phyloP scores from a whole-genome alignment of 2,113 vertebrate species.

The Nyctibius bracteatus region DNA sequence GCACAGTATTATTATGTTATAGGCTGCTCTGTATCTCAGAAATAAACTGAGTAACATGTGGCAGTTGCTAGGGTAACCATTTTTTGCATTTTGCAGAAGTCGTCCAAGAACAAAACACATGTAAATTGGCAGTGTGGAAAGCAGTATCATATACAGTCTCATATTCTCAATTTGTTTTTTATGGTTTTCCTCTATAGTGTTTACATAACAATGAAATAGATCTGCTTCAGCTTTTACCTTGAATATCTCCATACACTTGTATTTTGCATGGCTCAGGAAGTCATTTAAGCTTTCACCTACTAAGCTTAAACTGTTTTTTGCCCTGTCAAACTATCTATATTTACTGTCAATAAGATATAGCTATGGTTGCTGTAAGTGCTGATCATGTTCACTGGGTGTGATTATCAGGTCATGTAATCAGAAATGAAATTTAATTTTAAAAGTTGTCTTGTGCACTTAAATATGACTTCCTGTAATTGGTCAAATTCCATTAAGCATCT shows the following conservation, averaged over 20 bases:
- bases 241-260: not conserved
- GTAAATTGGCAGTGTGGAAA: slow-evolving; percentile 48
- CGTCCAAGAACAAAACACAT: slow-evolving; percentile 56
- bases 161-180: slow-evolving; percentile 17
- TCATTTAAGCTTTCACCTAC: not conserved
- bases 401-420: not conserved
- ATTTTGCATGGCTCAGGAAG: not conserved
- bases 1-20: slow-evolving; percentile 7
- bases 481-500: not conserved
- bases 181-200: not conserved
- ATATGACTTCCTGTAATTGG: not conserved
- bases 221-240: not conserved
- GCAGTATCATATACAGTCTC: not conserved
- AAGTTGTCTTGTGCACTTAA: not conserved
- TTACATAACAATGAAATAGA: slow-evolving; percentile 1
- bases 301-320: not conserved
- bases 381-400: not conserved
- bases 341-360: not conserved
- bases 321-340: not conserved
- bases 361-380: not conserved
- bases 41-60: slow-evolving; percentile 53
- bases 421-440: not conserved
- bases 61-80: slow-evolving; percentile 70
- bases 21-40: not conserved
- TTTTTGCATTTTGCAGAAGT: slow-evolving; percentile 68